Evolutionary conservation across 1,140 invertebrate genomes (phyloP), one percentile per base, ranked within the genome.

Genomic region (Hylaeus volcanicus): DNA sequence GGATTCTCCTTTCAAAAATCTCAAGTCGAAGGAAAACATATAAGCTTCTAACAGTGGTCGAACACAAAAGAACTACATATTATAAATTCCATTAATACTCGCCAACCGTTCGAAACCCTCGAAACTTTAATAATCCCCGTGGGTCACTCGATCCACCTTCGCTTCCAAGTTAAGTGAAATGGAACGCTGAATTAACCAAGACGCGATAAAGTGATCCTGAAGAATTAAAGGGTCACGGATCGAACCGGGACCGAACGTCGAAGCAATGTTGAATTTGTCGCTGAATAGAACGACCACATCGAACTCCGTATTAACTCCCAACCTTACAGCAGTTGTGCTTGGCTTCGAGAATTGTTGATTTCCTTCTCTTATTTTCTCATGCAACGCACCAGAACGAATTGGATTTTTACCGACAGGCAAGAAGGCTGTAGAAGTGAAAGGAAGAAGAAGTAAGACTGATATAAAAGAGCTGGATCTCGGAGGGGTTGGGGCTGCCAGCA

Each of bases 41-140:
- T 26, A 26, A 26, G 26, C 26, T 26, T 26, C 26, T 26, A 26
- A 26, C 26, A 26, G 26, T 26, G 26, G 26, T 26, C 26, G 26
- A 26, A 26, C 26, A 26, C 26, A 26, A 26, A 26, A 26, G 26
- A 26, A 26, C 26, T 26, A 26, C 26, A 83, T 83, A 89, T 92
- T 91, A 90, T 85, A 90, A 91, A 92, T 92, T 91, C 90, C 88
- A 92, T 92, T 92, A 91, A 92, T 91, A 86, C 86, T 88, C 85
- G 39, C 74, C n/a, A 81, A 86, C 86, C 87, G 88, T 89, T 92
- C 80, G 84, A 75, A 90, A 86, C 79, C 83, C 90, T 87, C 64
- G 69, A 85, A 89, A 89, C 86, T 92, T 90, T 90, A 92, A 89
- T 92, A 89, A 90, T 91, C 89, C 82, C 79, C 78, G 56, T 74